Evolutionary conservation across 2,888 invertebrate species (phyloP), one percentile per base, ranked within the genome.

Genomic region (Xylophagus ater): DNA sequence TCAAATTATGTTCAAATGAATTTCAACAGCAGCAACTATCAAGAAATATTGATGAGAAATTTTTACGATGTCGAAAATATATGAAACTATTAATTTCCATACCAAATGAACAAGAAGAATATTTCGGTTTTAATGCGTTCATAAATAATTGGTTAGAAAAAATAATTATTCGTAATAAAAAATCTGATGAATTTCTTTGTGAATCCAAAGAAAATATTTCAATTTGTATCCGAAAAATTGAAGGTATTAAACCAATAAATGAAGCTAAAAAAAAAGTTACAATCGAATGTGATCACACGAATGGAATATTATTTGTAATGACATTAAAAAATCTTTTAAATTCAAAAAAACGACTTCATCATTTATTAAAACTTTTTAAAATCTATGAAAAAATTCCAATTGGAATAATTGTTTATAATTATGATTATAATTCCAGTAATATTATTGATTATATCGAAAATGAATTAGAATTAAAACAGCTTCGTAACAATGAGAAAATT

Each of bases 401-500:
- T 17, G 57, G 55, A 3, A 40, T 65, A 6, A 48, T 61, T 9
- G 37, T 59, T 7, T 59, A 55, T 38, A 49, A 48, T 30, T 15
- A 62, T 9, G 37, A 59, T 7, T 59, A 55, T 38, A 49, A 48
- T 30, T 15, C 34, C 2, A 13, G 39, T 6, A 19, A 31, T 9
- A 19, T 23, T 8, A 41, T 48, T 4, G 34, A 45, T 0, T 23
- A 46, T 15, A 24, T 54, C 13, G 33, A 41, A 15, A 18, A 33
- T 19, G n/a, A 37, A 3, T 25, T 56, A 4, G 45, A 51, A 15
- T 37, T 59, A 23, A 43, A 56, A 4, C 37, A 48, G 8, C 42
- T 56, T 3, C 59, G 66, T 49, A 57, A 61, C 17, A 67, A 68
- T 45, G 68, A 68, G 45, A 43, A 59, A 2, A 51, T 73, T 32